Conservation (phyloP, 2,113 vertebrate species). For the Eolophus roseicapilla region DNA sequence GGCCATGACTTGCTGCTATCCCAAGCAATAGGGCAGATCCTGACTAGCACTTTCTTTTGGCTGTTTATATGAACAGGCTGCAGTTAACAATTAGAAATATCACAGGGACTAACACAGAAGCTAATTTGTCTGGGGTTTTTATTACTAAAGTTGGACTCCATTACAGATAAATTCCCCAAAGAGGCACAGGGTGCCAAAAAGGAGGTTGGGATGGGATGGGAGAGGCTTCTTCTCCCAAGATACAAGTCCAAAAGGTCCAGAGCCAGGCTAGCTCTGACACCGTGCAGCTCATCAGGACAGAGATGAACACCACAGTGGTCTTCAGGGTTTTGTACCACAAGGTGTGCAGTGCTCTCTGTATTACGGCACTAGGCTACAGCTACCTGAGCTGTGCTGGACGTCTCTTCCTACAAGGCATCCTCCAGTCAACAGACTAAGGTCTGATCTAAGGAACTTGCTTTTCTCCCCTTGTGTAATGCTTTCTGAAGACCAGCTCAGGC, state of each 20-base stretch:
- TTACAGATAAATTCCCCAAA: background rate
- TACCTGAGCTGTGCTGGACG: background rate
- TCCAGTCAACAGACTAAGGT: background rate
- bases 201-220: background rate
- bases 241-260: background rate
- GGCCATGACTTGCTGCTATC: background rate
- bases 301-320: background rate
- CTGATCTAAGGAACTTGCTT: background rate
- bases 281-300: rapidly evolving
- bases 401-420: rapidly evolving
- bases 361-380: rapidly evolving
- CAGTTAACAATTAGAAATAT: background rate
- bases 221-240: background rate
- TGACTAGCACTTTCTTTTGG: background rate
- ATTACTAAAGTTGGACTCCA: background rate
- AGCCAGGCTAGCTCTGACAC: background rate
- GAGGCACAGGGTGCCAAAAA: background rate
- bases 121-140: background rate
- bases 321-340: background rate
- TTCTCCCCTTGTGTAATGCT: background rate
- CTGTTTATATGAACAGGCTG: background rate
- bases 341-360: too few relatives aligned
- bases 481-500: background rate
- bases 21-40: background rate
- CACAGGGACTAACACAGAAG: background rate